Evolutionary conservation across 1,140 invertebrate species (phyloP).

Genomic region (Caenorhabditis brenneri): DNA sequence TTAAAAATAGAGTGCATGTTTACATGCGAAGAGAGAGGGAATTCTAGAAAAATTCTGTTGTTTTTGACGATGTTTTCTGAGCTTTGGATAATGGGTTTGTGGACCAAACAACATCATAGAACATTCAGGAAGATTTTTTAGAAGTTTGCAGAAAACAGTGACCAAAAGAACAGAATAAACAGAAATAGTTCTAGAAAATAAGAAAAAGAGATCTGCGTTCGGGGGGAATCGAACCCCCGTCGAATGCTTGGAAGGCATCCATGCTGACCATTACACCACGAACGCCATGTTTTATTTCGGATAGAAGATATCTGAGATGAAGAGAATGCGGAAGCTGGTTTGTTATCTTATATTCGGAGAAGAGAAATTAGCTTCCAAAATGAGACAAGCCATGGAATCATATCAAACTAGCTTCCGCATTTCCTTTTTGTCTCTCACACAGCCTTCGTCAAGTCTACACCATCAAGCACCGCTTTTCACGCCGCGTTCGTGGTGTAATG

Average conservation of each 20-base stretch:
- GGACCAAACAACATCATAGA: too few relatives aligned
- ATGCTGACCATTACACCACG: conserved; percentile 53
- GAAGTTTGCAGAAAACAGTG: too few relatives aligned
- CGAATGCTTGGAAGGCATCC: conserved; percentile 53
- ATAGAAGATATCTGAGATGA: background rate
- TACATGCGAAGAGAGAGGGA: background rate
- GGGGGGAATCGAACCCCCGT: conserved; percentile 46
- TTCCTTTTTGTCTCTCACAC: too few relatives aligned
- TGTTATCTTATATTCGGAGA: too few relatives aligned
- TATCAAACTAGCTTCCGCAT: background rate
- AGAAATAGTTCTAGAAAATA: too few relatives aligned
- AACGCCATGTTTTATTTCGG: background rate
- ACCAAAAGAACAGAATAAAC: too few relatives aligned
- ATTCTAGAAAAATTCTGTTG: background rate
- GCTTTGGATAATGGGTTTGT: too few relatives aligned
- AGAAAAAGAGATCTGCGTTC: background rate
- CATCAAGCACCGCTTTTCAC: background rate
- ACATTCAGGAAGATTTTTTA: too few relatives aligned
- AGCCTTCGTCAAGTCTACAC: too few relatives aligned
- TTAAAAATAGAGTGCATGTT: background rate
- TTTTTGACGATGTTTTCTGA: background rate
- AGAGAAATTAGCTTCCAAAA: too few relatives aligned
- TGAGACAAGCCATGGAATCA: background rate
- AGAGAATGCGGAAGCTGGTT: too few relatives aligned
- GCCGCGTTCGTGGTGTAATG: conserved; percentile 53